Evolutionary conservation across 2,797 vertebrate species (phyloP), one percentile per base, ranked within the genome.

Genomic region (Crenichthys baileyi): DNA sequence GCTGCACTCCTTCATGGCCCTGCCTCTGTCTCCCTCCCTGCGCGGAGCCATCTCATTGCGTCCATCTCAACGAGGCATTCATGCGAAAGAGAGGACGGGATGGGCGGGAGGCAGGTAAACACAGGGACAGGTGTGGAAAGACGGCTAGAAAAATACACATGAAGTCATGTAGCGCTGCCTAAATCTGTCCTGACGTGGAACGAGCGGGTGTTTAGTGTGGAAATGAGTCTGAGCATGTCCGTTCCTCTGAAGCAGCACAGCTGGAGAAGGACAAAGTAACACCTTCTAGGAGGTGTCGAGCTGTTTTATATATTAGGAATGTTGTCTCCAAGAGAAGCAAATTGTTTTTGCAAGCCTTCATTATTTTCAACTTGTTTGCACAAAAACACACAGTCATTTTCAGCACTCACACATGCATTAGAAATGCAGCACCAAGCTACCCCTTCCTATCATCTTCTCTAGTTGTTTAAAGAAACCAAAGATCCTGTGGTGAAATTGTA

Each of bases 11-110:
- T 91, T 84, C 89, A 75, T 81, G 77, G 85, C 85, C 39, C 74
- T 84, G 85, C 88, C 86, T 77, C 88, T 83, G 73, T 87, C 90
- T 89, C 87, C 88, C 84, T 88, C 85, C 85, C 86, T 82, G 90
- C 91, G 83, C 88, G 88, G 84, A 87, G 84, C 92, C 88, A 93
- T 95, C 94, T 94, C 92, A 93, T 94, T 95, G 93, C 51, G 92
- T 94, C 90, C 88, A 81, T 92, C 85, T 92, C 91, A 83, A 82
- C 68, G 76, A 94, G 86, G 88, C 90, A 87, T 73, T 93, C 87
- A 90, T 88, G 83, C 79, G 83, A 93, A 79, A 91, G 90, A 76
- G 72, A 53, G 58, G 53, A 44, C 24, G 68, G 7, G 39, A 7
- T 56, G 3, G 75, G 36, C 58, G 7, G 71, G 75, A 75, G 77